Evolutionary conservation across 1,140 invertebrate genomes (phyloP).

Genomic region (Nephila pilipes): DNA sequence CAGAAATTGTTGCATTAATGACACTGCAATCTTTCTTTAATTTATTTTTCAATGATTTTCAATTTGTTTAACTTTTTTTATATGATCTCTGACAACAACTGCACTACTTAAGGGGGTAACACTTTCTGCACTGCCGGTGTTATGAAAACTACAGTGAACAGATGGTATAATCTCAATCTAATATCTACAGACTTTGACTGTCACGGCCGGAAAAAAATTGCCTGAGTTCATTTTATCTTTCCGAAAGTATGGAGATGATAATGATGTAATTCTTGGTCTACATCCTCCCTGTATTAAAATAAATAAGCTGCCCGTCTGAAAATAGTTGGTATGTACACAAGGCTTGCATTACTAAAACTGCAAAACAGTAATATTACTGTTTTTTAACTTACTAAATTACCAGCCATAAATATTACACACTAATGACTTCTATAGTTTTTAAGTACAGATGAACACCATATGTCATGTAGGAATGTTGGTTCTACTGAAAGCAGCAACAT

Average conservation of each 20-base stretch:
- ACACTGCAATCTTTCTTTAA: neutral
- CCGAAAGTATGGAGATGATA: constrained; percentile 67
- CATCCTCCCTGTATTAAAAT: constrained; percentile 77
- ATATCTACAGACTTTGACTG: constrained; percentile 70
- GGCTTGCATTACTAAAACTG: constrained; percentile 77
- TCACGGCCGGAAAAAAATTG: constrained; percentile 72
- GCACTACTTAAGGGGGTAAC: constrained; percentile 50
- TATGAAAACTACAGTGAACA: constrained; percentile 64
- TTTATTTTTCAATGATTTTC: neutral
- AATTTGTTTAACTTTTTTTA: constrained; percentile 6
- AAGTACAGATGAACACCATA: constrained; percentile 77
- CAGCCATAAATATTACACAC: constrained; percentile 76
- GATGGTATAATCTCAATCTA: constrained; percentile 58
- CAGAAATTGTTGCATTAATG: constrained; percentile 67
- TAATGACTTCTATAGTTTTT: constrained; percentile 74
- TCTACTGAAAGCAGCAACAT: constrained; percentile 75
- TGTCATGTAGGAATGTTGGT: constrained; percentile 76
- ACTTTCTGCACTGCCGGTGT: constrained; percentile 52
- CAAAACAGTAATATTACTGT: constrained; percentile 76
- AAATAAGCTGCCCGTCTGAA: constrained; percentile 77
- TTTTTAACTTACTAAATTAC: constrained; percentile 74
- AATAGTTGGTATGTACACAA: constrained; percentile 78
- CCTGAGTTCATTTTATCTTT: constrained; percentile 71
- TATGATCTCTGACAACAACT: constrained; percentile 52
- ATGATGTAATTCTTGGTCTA: constrained; percentile 77